phyloP scores from a whole-genome alignment of 2,113 vertebrate species.

The Prietella phreatophila region DNA sequence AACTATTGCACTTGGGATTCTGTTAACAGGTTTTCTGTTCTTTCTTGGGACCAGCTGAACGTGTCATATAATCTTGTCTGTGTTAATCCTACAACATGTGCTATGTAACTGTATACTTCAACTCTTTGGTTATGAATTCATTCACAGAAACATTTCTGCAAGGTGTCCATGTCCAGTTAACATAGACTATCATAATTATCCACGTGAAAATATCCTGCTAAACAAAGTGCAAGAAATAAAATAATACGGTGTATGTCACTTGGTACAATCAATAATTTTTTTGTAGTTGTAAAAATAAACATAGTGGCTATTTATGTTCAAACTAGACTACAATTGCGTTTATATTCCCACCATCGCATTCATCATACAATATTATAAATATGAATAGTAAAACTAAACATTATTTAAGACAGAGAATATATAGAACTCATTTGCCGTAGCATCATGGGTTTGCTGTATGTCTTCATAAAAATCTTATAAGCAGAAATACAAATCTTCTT shows the following conservation, averaged over 20 bases:
- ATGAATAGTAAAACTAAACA: not conserved
- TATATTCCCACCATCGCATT: not conserved
- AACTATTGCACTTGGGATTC: not conserved
- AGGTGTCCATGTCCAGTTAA: not conserved
- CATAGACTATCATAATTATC: no score
- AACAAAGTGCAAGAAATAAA: not conserved
- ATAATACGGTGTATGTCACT: not conserved
- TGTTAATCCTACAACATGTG: not conserved
- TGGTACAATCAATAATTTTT: not conserved
- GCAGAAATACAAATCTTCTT: not conserved
- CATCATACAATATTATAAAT: not conserved
- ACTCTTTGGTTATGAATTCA: not conserved
- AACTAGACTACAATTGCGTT: not conserved
- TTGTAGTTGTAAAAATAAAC: not conserved
- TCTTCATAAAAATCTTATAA: not conserved
- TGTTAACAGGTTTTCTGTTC: not conserved
- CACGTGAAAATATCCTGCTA: not conserved
- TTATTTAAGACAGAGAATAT: not conserved
- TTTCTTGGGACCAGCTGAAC: not conserved
- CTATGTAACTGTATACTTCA: not conserved
- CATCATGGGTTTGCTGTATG: not conserved
- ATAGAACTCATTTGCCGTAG: not conserved
- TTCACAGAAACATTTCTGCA: not conserved
- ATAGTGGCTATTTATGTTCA: not conserved
- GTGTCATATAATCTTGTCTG: not conserved